These are phyloP conservation scores for Scaptomyza hsui DNA, from an alignment of 1,140 invertebrate genomes.

Conservation along the genomic window DNA sequence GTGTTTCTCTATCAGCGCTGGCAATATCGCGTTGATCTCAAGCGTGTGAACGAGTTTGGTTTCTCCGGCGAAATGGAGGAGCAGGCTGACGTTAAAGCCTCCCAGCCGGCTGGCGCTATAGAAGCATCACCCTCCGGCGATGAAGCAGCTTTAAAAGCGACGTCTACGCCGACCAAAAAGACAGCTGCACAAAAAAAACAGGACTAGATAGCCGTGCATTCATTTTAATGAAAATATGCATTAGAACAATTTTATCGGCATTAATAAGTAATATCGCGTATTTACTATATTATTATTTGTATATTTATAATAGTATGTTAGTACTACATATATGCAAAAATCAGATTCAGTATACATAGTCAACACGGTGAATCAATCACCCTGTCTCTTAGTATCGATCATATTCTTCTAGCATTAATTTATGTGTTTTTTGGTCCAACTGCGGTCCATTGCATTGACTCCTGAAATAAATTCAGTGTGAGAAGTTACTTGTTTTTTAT, in stretches of 20 bases:
- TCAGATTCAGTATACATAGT: conserved; percentile 50
- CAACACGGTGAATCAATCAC: conserved; percentile 12
- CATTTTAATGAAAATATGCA: conserved; percentile 11
- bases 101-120: conserved; percentile 47
- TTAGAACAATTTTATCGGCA: conserved; percentile 44
- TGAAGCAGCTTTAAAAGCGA: conserved; percentile 4
- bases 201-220: conserved; percentile 54
- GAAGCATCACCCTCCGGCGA: conserved; percentile 28
- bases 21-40: conserved; percentile 98
- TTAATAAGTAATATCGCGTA: conserved; percentile 2
- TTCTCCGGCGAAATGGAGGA: conserved; percentile 91
- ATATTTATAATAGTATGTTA: conserved; percentile 13
- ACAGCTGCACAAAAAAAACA: conserved; percentile 75
- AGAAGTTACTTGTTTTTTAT: conserved; percentile 23
- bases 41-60: conserved; percentile 98
- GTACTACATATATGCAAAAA: conserved; percentile 35
- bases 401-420: conserved; percentile 55
- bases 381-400: conserved; percentile 20
- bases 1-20: conserved; percentile 99
- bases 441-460: conserved; percentile 22
- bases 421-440: conserved; percentile 23
- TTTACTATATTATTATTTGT: neutral
- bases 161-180: conserved; percentile 61
- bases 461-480: conserved; percentile 55
- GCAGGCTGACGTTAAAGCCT: conserved; percentile 64